Percentiles rank a stretch among this genome's conserved stretches.
phyloP scores from a whole-genome alignment of 2,113 vertebrate species.

The Microtus oregoni region DNA sequence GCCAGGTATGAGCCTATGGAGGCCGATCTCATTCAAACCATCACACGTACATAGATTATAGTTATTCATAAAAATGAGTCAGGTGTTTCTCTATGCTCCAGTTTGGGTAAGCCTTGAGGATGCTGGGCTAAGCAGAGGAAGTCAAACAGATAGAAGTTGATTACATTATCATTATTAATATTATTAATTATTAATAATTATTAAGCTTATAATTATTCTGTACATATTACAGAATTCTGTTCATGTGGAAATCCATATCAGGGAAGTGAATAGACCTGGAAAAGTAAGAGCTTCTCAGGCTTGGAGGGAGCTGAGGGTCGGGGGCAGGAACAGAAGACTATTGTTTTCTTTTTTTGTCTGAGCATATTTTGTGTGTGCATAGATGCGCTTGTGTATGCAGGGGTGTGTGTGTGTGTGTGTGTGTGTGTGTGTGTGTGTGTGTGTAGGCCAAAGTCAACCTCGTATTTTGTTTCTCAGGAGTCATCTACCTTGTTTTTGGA shows the following conservation, averaged over 20 bases:
- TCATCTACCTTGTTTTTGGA: neutral
- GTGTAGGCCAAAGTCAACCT: neutral
- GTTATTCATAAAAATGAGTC: neutral
- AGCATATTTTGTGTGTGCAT: neutral
- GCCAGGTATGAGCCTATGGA: neutral
- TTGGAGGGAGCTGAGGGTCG: fast-evolving
- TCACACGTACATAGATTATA: too few relatives aligned
- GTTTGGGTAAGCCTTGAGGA: neutral
- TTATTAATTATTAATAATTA: too few relatives aligned
- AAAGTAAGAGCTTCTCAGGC: neutral
- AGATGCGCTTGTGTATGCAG: neutral
- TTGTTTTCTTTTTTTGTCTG: neutral
- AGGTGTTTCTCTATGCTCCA: neutral
- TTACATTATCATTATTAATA: too few relatives aligned
- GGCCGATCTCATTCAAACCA: neutral
- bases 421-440: neutral
- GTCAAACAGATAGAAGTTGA: neutral
- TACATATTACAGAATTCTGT: neutral
- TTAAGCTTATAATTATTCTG: too few relatives aligned
- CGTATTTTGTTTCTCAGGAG: neutral
- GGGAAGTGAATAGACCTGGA: neutral
- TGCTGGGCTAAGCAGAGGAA: neutral
- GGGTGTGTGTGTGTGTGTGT: neutral
- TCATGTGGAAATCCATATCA: neutral
- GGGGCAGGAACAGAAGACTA: neutral